A percentile compares a stretch with the other conserved stretches of the same genome.
phyloP scores from a whole-genome alignment of 2,888 invertebrate genomes.

The Sinodicranocentrus sp. region DNA sequence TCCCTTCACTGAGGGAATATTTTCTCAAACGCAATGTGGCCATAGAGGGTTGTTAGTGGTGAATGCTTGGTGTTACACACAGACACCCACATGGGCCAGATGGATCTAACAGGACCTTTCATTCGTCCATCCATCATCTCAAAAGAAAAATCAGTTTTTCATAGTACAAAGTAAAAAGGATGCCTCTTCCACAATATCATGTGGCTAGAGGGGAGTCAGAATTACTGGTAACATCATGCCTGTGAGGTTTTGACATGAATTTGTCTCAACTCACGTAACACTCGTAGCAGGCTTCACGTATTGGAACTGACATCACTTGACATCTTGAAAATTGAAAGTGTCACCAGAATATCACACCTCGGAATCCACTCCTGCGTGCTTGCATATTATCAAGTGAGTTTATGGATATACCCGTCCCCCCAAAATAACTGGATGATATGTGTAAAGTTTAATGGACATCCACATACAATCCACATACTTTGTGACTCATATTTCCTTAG shows the following conservation, averaged over 20 bases:
- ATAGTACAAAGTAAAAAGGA: neutral
- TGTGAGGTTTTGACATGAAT: slow-evolving; percentile 61
- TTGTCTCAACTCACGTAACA: slow-evolving; percentile 64
- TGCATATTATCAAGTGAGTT: slow-evolving; percentile 28
- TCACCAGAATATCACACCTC: slow-evolving; percentile 70
- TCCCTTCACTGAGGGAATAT: too few relatives aligned
- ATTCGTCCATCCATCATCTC: slow-evolving; percentile 59
- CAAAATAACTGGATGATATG: neutral
- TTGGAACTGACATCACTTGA: slow-evolving; percentile 74
- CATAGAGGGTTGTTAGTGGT: slow-evolving; percentile 2
- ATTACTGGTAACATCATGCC: slow-evolving; percentile 53
- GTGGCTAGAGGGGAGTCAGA: neutral
- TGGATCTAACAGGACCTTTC: slow-evolving; percentile 48
- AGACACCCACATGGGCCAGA: slow-evolving; percentile 4
- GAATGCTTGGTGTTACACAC: neutral
- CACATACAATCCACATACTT: neutral
- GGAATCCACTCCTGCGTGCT: slow-evolving; percentile 36
- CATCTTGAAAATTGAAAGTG: slow-evolving; percentile 76
- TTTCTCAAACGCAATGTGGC: too few relatives aligned
- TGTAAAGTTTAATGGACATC: neutral
- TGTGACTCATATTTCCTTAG: slow-evolving; percentile 26
- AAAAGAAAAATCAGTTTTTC: slow-evolving; percentile 11
- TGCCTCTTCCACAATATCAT: slow-evolving; percentile 3
- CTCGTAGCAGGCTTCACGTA: slow-evolving; percentile 55
- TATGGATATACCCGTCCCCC: neutral